Conservation (phyloP, 2,888 invertebrate genomes). For the Eilema sororculum region DNA sequence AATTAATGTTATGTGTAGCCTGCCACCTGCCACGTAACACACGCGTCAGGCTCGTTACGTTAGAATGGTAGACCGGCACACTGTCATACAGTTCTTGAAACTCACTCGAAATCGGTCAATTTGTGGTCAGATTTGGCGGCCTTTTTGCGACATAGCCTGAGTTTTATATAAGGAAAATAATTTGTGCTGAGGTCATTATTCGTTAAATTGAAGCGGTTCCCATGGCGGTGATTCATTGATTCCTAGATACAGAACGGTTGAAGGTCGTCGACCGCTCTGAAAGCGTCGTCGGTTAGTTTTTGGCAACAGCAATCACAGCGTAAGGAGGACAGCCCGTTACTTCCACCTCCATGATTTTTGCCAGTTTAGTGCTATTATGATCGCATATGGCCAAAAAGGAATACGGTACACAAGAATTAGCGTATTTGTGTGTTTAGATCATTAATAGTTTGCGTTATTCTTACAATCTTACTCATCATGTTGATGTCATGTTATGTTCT, state of each 20-base stretch:
- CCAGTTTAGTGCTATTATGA: slow-evolving; percentile 2
- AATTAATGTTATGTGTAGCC: background rate
- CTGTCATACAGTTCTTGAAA: slow-evolving; percentile 31
- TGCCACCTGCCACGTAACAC: background rate
- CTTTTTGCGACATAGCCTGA: slow-evolving; percentile 8
- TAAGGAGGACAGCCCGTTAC: slow-evolving; percentile 59
- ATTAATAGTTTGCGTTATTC: background rate
- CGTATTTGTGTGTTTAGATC: background rate
- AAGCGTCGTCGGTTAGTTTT: slow-evolving; percentile 52
- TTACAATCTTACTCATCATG: background rate
- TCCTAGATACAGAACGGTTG: slow-evolving; percentile 46
- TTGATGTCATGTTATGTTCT: no score
- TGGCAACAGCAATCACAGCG: slow-evolving; percentile 45
- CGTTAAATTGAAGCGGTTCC: slow-evolving; percentile 25
- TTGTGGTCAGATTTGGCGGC: slow-evolving; percentile 37
- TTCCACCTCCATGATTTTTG: slow-evolving; percentile 18
- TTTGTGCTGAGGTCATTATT: slow-evolving; percentile 32
- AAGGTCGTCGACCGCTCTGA: slow-evolving; percentile 55
- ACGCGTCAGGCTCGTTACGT: background rate
- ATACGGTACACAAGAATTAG: background rate
- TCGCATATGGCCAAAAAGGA: slow-evolving; percentile 6
- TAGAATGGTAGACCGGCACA: background rate
- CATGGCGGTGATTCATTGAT: slow-evolving; percentile 47
- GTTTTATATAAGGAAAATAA: slow-evolving; percentile 37
- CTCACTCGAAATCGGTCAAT: slow-evolving; percentile 25